Conservation (phyloP, 2,888 invertebrate species). For the Apamea sordens region DNA sequence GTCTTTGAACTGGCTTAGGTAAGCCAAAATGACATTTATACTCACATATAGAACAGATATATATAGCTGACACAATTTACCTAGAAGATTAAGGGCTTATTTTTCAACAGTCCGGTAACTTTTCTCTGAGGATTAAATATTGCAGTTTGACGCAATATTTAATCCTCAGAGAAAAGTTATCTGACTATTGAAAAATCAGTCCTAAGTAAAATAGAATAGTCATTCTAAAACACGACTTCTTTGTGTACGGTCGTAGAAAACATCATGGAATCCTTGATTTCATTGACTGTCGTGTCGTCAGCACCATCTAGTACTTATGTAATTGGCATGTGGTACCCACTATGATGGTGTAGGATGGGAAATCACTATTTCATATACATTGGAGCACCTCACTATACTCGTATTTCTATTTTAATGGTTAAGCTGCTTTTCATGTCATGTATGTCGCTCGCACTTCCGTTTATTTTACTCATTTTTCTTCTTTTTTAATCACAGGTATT, state of each 20-base stretch:
- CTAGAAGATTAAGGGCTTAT: neutral
- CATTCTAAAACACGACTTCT: neutral
- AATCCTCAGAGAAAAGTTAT: neutral
- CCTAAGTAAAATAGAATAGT: neutral
- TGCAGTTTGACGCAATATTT: neutral
- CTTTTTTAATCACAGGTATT: neutral
- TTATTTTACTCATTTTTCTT: slow-evolving; percentile 7
- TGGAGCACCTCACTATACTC: slow-evolving; percentile 48
- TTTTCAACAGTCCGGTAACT: too few relatives aligned
- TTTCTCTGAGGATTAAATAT: too few relatives aligned
- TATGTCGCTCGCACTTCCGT: slow-evolving; percentile 62
- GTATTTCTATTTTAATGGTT: slow-evolving; percentile 20
- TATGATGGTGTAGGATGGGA: slow-evolving; percentile 44
- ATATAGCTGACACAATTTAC: neutral
- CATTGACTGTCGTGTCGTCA: neutral
- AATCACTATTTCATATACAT: slow-evolving; percentile 50
- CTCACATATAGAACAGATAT: neutral
- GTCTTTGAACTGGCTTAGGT: neutral
- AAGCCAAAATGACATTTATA: neutral
- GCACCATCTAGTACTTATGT: slow-evolving; percentile 27
- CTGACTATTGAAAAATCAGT: neutral
- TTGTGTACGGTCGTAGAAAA: slow-evolving; percentile 28
- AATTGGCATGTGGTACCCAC: slow-evolving; percentile 39
- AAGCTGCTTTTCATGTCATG: slow-evolving; percentile 63
- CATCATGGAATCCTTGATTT: slow-evolving; percentile 1